These are phyloP conservation scores for Chelon labrosus DNA, from an alignment of 2,797 vertebrate genomes.

Conservation along the genomic window DNA sequence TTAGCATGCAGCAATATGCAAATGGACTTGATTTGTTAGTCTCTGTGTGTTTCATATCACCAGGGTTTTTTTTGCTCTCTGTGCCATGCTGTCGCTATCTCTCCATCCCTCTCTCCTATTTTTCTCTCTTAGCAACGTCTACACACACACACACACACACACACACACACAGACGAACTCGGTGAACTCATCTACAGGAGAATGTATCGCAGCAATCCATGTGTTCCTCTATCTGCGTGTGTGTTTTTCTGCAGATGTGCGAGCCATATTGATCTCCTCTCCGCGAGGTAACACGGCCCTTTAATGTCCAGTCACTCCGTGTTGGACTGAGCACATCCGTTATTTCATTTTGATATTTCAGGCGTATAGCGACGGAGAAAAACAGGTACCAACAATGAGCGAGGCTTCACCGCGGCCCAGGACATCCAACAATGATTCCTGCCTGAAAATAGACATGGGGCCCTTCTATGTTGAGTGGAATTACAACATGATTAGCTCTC, in stretches of 20 bases:
- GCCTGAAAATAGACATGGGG: slow-evolving; percentile 63
- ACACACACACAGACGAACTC: slow-evolving; percentile 64
- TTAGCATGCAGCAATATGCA: slow-evolving; percentile 73
- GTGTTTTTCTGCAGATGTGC: slow-evolving; percentile 42
- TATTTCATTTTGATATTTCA: slow-evolving; percentile 57
- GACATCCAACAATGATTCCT: slow-evolving; percentile 47
- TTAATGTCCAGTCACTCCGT: slow-evolving; percentile 58
- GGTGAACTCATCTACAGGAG: slow-evolving; percentile 68
- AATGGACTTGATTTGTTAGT: slow-evolving; percentile 62
- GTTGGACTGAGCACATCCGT: slow-evolving; percentile 36
- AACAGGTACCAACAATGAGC: slow-evolving; percentile 30
- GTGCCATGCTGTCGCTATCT: slow-evolving; percentile 50
- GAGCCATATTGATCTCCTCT: slow-evolving; percentile 61
- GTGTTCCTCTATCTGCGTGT: slow-evolving; percentile 42
- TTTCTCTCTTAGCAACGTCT: slow-evolving; percentile 66
- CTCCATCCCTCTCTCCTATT: slow-evolving; percentile 49
- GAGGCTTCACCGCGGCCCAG: slow-evolving; percentile 36
- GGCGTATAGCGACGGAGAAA: slow-evolving; percentile 25
- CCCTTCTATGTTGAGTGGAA: slow-evolving; percentile 48
- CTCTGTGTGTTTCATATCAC: slow-evolving; percentile 59
- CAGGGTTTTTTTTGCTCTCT: slow-evolving; percentile 37
- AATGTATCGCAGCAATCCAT: slow-evolving; percentile 44
- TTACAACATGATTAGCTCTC: slow-evolving; percentile 53
- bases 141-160: too few relatives aligned
- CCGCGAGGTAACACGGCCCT: slow-evolving; percentile 44